phyloP scores from a whole-genome alignment of 2,888 invertebrate genomes.

The Rhyacophila evoluta region DNA sequence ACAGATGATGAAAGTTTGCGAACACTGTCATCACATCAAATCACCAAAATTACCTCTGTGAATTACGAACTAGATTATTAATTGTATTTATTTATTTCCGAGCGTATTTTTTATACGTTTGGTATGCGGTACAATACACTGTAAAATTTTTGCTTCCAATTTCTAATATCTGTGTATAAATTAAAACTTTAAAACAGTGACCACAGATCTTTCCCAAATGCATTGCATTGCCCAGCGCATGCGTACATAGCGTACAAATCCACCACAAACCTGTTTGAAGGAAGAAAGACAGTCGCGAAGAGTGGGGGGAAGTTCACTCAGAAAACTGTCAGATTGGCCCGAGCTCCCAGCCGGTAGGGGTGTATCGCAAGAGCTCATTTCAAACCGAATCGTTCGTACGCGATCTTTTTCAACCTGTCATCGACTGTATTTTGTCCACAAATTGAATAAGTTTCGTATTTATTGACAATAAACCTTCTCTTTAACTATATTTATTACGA shows the following conservation, averaged over 20 bases:
- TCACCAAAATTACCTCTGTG: no score
- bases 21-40: no score
- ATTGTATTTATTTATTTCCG: no score
- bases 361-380: conserved; percentile 28
- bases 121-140: no score
- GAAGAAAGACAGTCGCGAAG: conserved; percentile 27
- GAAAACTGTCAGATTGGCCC: conserved; percentile 46
- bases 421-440: background rate
- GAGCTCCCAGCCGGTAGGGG: conserved; percentile 25
- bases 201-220: conserved; percentile 28
- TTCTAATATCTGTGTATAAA: no score
- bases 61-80: no score
- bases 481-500: background rate
- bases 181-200: background rate
- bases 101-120: no score
- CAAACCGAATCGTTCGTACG: background rate
- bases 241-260: conserved; percentile 32
- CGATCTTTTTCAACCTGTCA: background rate
- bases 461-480: background rate
- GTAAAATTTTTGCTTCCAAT: no score
- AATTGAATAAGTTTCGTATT: background rate
- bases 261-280: conserved; percentile 47
- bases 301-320: conserved; percentile 25
- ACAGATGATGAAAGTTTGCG: no score
- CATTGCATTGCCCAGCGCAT: conserved; percentile 35